Evolutionary conservation across 2,797 vertebrate genomes (phyloP), one percentile per base, ranked within the genome.

Genomic region (Pipistrellus kuhlii): DNA sequence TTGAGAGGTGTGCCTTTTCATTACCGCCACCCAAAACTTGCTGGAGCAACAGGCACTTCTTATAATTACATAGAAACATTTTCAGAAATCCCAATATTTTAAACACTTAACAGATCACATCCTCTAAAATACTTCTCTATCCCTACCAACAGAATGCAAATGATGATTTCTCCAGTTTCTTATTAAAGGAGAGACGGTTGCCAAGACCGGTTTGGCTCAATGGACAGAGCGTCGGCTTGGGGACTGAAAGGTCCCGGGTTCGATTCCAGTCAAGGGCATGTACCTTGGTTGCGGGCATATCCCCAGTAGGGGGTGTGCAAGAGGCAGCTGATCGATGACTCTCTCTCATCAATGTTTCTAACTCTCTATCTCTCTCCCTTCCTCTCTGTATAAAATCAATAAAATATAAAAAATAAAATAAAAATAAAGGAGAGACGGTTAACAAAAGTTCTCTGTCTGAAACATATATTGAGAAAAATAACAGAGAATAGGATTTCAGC

Each of bases 71-170:
- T 93, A 90, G 80, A 97, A 15, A 62, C 48, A 62, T 96, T 96
- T 95, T 93, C 46, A 77, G 92, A 95, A 96, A 85, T 71, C 85
- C 90, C 95, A 97, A 95, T 96, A 97, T 96, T 92, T 92, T 88
- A 95, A 94, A 88, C 35, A 35, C 80, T 96, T 91, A 88, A 88
- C 84, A 81, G 90, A 92, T 91, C 75, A 90, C 87, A 96, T 95
- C 88, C 69, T 94, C 91, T 84, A 93, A 97, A 97, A 95, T 84
- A 94, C 94, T 66, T 76, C 77, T 84, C 85, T 41, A 59, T 93
- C 69, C 75, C 94, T 96, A 88, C 87, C 96, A 95, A 85, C 77
- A 69, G 78, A 92, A 95, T 91, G 94, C 91, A 95, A 97, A 97
- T 94, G 90, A 87, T 82, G 91, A 94, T 94, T 93, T 92, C 90